Evolutionary conservation across 1,140 invertebrate genomes (phyloP).

Genomic region (Geopemphigus sp.): DNA sequence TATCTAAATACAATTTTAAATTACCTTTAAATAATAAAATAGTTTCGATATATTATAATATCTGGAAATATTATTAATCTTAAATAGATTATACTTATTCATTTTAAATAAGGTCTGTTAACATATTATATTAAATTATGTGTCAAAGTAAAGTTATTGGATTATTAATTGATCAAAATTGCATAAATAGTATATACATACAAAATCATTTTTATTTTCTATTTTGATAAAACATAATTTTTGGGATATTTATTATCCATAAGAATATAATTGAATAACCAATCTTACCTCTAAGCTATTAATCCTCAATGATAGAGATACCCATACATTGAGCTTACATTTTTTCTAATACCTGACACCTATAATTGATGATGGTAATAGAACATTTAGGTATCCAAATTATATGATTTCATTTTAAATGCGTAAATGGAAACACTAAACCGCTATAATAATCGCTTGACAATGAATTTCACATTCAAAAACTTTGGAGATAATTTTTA

Average conservation of each 20-base stretch:
- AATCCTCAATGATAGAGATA: neutral
- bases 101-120: too few relatives aligned
- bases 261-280: neutral
- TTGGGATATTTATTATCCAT: too few relatives aligned
- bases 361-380: neutral
- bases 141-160: neutral
- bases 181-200: too few relatives aligned
- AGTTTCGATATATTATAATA: neutral
- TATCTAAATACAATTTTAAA: neutral
- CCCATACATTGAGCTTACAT: neutral
- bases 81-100: too few relatives aligned
- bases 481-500: neutral
- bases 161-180: neutral
- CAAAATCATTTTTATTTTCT: too few relatives aligned
- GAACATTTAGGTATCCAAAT: neutral
- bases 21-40: neutral
- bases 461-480: neutral
- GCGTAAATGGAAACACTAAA: neutral
- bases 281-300: conserved; percentile 7
- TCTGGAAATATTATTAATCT: too few relatives aligned
- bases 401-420: neutral
- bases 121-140: too few relatives aligned
- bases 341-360: neutral
- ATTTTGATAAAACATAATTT: too few relatives aligned
- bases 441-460: neutral